Evolutionary conservation across 1,140 invertebrate genomes (phyloP), one percentile per base, ranked within the genome.

Genomic region (Bombus impatiens): DNA sequence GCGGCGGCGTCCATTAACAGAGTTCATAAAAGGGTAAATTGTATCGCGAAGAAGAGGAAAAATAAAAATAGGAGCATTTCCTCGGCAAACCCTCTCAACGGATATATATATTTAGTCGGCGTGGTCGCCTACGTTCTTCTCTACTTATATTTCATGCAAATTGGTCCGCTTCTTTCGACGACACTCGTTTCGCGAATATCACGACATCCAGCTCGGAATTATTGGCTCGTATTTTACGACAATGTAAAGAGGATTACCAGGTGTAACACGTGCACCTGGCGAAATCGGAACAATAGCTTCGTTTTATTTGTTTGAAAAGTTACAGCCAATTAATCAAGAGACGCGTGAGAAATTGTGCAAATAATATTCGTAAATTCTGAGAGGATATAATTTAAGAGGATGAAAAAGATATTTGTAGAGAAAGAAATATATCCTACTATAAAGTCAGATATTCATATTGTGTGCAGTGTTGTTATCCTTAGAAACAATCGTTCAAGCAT

Each of bases 11-110:
- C 53, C 40, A 59, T 74, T 28, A 70, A 79, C 47, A 47, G 53
- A n/a, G n/a, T 44, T 62, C 35, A 59, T 76, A 62, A 42, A 88
- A 87, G 71, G 28, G n/a, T n/a, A 82, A 35, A 44, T 53, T 44
- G 77, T 25, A 18, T n/a, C 3, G 13, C 6, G 9, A 53, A 70
- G 8, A 35, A 32, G 65, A 62, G 44, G 32, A 25, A 67, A n/a
- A 62, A 42, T 53, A 84, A 88, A 84, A 88, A 79, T 76, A 79
- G 12, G 71, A 86, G 2, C 78, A 78, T 12, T n/a, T 40, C 5
- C 57, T 2, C 15, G 18, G 28, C 35, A 37, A 65, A 37, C 4
- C 42, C 47, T 72, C 71, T 62, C 32, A 40, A 3, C 5, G 3
- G 15, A 42, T 71, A 42, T 59, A 68, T 77, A 62, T 13, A 62